phyloP scores from a whole-genome alignment of 2,888 invertebrate species.

The Zonitis immaculata region DNA sequence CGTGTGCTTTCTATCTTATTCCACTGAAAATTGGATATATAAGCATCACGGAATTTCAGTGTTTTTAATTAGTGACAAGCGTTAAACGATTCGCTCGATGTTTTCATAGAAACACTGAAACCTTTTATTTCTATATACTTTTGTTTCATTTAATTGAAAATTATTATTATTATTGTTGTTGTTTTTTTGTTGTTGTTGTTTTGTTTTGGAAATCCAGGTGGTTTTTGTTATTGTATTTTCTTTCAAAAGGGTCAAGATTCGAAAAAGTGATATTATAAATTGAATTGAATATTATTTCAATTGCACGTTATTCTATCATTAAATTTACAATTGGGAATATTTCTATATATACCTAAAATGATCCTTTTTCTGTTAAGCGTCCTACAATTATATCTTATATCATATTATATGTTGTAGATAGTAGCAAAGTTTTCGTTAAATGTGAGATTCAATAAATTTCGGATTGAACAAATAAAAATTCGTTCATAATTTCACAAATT shows the following conservation, averaged over 20 bases:
- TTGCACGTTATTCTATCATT: neutral
- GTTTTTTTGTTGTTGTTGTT: neutral
- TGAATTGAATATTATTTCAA: too few species aligned
- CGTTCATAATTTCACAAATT: too few species aligned
- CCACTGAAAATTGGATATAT: neutral
- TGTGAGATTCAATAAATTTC: neutral
- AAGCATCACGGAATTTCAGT: neutral
- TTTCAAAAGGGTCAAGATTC: too few species aligned
- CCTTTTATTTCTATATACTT: neutral
- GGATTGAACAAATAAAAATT: neutral
- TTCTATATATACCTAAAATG: too few species aligned
- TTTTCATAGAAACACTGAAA: neutral
- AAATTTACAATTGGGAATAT: too few species aligned
- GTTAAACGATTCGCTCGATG: neutral
- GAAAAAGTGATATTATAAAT: too few species aligned
- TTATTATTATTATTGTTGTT: neutral
- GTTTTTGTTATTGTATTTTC: too few species aligned
- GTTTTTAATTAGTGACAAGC: slow-evolving; percentile 1
- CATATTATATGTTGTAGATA: too few species aligned
- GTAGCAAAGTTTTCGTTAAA: too few species aligned
- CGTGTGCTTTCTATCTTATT: neutral
- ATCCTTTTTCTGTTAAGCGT: too few species aligned
- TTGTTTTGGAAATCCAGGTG: too few species aligned
- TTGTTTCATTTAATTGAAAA: neutral
- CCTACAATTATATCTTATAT: too few species aligned